Evolutionary conservation across 2,888 invertebrate genomes (phyloP), one percentile per base, ranked within the genome.

Genomic region (Clistopyga incitator): DNA sequence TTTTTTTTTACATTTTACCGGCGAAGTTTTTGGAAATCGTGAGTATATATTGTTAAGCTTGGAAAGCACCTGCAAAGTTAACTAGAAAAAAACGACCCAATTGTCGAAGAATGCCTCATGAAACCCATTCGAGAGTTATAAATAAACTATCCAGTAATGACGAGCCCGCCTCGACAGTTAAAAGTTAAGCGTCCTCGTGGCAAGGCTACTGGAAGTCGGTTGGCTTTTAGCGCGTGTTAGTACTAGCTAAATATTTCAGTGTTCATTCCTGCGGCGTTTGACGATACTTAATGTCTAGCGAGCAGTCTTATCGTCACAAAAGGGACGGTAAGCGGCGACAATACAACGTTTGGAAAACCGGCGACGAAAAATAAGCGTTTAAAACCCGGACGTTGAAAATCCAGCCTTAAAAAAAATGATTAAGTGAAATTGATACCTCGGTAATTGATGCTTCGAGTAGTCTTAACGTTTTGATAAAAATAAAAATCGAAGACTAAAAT

Each of bases 191-290:
- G 74, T 59, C 77, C 50, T 78, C 74, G 64, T 75, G 50, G 47
- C 70, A 50, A 83, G 67, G 71, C 64, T 52, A 76, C 70, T 64
- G 34, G 56, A 64, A 3, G 4, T 25, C 74, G 42, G 83, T 64
- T 64, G 72, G 59, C 68, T 61, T 42, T 81, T 81, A 71, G 56
- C 59, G 29, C 45, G 38, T 59, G 78, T 78, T 72, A 47, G 64
- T 47, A 34, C 50, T 20, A 18, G 38, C 29, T 84, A 23, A 84
- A 84, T 84, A 80, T 70, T 84, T 84, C 71, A 83, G 65, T 52
- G 23, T 45, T 52, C 72, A 50, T 67, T 59, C 25, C 72, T 29
- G 68, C 50, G 72, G 70, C 54, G 47, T 25, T 78, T 76, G 38
- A 34, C 52, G 34, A 72, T 67, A 65, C 68, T 42, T 64, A 61